phyloP scores from a whole-genome alignment of 2,797 vertebrate species.

The Pelobates cultripes region DNA sequence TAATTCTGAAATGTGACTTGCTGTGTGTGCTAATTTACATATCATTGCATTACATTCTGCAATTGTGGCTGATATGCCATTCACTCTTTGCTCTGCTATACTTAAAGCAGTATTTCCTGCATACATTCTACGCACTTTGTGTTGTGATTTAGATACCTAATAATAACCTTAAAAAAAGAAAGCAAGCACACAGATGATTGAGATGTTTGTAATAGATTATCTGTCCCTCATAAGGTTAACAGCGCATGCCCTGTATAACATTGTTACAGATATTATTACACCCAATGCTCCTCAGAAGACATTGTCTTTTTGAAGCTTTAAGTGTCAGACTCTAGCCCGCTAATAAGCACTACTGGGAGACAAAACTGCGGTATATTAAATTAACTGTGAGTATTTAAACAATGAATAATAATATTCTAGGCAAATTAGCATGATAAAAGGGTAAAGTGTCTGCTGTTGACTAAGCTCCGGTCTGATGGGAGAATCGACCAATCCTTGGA shows the following conservation, averaged over 20 bases:
- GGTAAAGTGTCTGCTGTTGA: neutral
- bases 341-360: constrained; percentile 15
- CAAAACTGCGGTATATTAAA: constrained; percentile 10
- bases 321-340: neutral
- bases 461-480: constrained; percentile 13
- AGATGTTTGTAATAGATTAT: no score
- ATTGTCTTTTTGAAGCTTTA: neutral
- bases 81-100: no score
- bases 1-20: no score
- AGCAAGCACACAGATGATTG: no score
- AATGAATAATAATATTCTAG: constrained; percentile 22
- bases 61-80: no score
- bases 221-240: no score
- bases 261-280: neutral
- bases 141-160: no score
- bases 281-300: neutral
- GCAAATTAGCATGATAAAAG: constrained; percentile 15
- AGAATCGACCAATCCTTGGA: neutral
- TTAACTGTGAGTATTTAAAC: constrained; percentile 28
- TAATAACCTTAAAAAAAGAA: no score
- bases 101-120: no score
- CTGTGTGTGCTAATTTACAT: no score
- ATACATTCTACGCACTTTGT: no score
- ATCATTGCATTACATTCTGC: no score
- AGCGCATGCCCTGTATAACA: neutral